Evolutionary conservation across 30 jellyfish, hydroid and myxozoan species (phyloP), one percentile per base, ranked within the genome.

Genomic region (Aurelia aurita complex sp. Pacific): DNA sequence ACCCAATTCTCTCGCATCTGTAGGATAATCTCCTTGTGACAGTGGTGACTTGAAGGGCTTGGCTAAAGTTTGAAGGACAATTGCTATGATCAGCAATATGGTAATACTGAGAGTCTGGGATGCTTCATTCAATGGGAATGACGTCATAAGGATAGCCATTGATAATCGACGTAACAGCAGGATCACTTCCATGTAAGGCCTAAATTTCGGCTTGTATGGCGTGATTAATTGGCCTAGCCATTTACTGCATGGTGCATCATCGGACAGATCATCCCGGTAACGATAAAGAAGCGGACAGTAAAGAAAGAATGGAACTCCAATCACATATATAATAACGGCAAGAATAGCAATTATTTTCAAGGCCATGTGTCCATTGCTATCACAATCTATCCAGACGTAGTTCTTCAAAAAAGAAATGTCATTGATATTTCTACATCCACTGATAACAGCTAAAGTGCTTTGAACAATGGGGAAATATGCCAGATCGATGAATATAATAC

Each of bases 381-480:
- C 57, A 57, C 92, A 70, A 19, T 70, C 82, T 9, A 83, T 54
- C 92, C 92, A 70, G 3, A 62, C 85, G 40, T 51, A 72, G 29
- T 64, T 72, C 66, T 29, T 72, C 92, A 83, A 60, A 59, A 72
- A 72, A 10, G 86, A 72, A n/a, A 83, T 67, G 23, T 42, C 79
- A 34, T 73, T 74, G 64, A 83, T 46, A 4, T 50, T 63, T 64
- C 74, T 74, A 50, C 94, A 85, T 16, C 73, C 79, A 54, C 60
- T 54, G 40, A 85, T 54, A 7, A 85, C 77, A 11, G 82, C 40
- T 8, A 81, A 23, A n/a, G 67, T 32, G 60, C 67, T 61, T 53
- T 55, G 60, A 6, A 74, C 88, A 16, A 85, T 64, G 1, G 94
- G 94, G 57, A 85, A 85, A 81, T 85, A 85, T 42, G 94, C 82